Evolutionary conservation across 2,113 vertebrate species (phyloP).

Genomic region (Eira barbara): DNA sequence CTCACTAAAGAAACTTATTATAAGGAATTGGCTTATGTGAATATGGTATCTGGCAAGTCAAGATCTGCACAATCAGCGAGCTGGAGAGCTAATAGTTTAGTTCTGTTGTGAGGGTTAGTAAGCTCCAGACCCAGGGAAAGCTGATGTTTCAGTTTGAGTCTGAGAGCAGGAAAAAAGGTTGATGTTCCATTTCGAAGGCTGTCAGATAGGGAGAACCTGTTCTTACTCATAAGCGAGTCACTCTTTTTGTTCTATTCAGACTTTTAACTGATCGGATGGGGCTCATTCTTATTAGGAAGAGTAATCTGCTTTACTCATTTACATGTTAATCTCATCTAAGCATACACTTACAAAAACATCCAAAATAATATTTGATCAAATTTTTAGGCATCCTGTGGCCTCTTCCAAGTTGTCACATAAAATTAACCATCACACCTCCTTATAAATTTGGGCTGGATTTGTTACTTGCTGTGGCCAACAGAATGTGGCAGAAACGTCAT

Average conservation of each 20-base stretch:
- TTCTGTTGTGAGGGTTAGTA: neutral
- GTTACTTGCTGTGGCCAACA: neutral
- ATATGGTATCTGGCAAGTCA: neutral
- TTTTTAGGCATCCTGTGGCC: neutral
- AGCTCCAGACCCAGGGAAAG: neutral
- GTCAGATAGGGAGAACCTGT: neutral
- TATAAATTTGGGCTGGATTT: neutral
- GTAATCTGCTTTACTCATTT: neutral
- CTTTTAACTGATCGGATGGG: neutral
- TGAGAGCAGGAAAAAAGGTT: neutral
- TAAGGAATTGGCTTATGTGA: neutral
- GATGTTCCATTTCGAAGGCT: neutral
- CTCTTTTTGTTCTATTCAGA: neutral
- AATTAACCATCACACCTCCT: neutral
- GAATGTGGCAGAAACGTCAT: neutral
- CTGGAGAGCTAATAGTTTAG: neutral
- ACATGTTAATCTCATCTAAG: neutral
- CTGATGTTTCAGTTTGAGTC: neutral
- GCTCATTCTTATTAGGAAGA: neutral
- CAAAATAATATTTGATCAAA: neutral
- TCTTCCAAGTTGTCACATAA: neutral
- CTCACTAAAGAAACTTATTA: neutral
- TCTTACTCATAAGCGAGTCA: neutral
- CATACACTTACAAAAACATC: neutral
- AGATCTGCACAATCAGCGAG: neutral